Evolutionary conservation across 2,888 invertebrate species (phyloP).

Genomic region (Macrosoma leucophasiata): DNA sequence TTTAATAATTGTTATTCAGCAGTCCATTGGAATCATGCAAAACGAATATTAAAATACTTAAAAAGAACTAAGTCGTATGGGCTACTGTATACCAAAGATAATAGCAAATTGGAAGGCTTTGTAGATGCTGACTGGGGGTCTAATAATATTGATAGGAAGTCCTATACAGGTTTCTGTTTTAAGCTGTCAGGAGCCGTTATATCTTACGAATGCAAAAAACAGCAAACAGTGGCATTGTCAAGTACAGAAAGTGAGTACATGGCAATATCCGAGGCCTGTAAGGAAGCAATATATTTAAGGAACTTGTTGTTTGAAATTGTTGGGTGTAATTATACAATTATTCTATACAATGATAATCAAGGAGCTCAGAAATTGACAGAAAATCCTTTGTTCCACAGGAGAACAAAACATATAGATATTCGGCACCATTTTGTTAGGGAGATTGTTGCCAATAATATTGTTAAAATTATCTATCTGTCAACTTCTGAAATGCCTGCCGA

Average conservation of each 20-base stretch:
- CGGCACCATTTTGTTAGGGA: constrained; percentile 17
- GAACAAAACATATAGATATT: constrained; percentile 18
- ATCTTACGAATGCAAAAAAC: constrained; percentile 13
- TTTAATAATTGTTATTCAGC: constrained; percentile 20
- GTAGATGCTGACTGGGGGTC: constrained; percentile 27
- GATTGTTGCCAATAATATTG: constrained; percentile 3
- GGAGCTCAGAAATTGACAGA: constrained; percentile 16
- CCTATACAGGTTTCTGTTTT: constrained; percentile 16
- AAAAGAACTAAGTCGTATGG: constrained; percentile 16
- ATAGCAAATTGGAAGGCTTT: constrained; percentile 18
- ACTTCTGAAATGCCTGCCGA: constrained; percentile 11
- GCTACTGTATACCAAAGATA: constrained; percentile 17
- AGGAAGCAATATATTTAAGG: constrained; percentile 16
- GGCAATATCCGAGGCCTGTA: constrained; percentile 8
- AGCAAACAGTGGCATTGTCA: constrained; percentile 11
- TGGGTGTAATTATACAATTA: constrained; percentile 2
- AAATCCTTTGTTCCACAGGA: constrained; percentile 13
- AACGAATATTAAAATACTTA: constrained; percentile 22
- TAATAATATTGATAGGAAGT: constrained; percentile 12
- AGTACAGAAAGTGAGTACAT: constrained; percentile 15
- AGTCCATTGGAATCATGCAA: constrained; percentile 19
- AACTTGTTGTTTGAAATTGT: constrained; percentile 12
- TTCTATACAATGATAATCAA: constrained; percentile 15
- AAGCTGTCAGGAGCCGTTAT: constrained; percentile 4
- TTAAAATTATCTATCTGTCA: constrained; percentile 11